A percentile compares a stretch with the other conserved stretches of the same genome.
phyloP scores from a whole-genome alignment of 2,888 invertebrate genomes.

The Leptinotarsa peninsularis region DNA sequence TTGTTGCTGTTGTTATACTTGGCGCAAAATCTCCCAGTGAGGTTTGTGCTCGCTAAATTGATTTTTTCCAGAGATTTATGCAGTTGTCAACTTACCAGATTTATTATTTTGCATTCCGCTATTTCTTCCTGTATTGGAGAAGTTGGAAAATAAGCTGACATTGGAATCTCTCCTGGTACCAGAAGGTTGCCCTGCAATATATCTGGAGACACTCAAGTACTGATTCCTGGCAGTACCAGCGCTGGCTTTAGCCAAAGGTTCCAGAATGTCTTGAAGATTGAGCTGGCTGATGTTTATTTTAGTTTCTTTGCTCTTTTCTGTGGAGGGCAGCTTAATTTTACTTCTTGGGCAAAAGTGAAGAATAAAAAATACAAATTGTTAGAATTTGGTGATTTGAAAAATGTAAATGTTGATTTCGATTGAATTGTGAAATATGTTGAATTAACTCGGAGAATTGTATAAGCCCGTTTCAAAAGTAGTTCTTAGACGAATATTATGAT shows the following conservation, averaged over 20 bases:
- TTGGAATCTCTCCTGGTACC: conserved; percentile 57
- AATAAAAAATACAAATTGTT: conserved; percentile 8
- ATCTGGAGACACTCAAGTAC: conserved; percentile 82
- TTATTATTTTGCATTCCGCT: conserved; percentile 54
- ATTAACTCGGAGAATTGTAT: no score
- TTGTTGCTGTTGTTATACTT: no score
- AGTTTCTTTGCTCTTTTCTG: conserved; percentile 63
- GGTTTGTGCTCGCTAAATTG: no score
- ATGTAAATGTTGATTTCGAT: background rate
- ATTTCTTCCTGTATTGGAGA: conserved; percentile 51
- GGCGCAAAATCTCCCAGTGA: no score
- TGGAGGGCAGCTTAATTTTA: conserved; percentile 58
- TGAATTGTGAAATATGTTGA: no score
- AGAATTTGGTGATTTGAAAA: background rate
- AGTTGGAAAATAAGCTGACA: conserved; percentile 52
- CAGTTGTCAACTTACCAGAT: conserved; percentile 45
- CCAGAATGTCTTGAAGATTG: conserved; percentile 65
- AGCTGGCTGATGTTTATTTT: conserved; percentile 67
- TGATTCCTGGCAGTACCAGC: conserved; percentile 72
- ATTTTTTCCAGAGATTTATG: no score
- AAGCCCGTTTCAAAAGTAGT: no score
- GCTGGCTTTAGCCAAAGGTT: conserved; percentile 62
- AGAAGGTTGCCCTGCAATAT: conserved; percentile 75
- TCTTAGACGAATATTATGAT: no score
- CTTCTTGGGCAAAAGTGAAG: conserved; percentile 53